These are phyloP conservation scores for Trichogramma evanescens DNA, from an alignment of 2,888 invertebrate species.

Conservation along the genomic window DNA sequence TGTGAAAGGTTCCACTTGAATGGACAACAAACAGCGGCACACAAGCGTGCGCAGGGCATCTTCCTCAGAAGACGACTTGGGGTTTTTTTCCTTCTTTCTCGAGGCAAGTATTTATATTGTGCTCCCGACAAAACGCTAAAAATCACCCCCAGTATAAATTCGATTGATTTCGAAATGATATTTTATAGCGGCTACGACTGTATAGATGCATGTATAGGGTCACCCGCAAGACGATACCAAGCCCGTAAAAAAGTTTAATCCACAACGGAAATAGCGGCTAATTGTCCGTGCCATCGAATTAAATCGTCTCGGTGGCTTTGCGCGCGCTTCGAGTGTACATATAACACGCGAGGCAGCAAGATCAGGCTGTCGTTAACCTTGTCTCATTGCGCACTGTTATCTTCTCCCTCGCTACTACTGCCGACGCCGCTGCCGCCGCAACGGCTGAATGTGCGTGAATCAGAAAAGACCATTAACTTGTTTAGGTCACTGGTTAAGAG, in stretches of 20 bases:
- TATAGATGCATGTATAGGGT: no score
- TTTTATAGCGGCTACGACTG: no score
- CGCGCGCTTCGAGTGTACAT: no score
- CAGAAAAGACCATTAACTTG: conserved; percentile 20
- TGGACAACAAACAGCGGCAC: conserved; percentile 16
- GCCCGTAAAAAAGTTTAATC: conserved; percentile 11
- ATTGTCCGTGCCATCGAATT: conserved; percentile 19
- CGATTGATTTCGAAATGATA: no score
- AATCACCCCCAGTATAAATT: no score
- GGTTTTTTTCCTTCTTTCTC: no score
- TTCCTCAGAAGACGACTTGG: no score
- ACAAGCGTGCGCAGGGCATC: neutral
- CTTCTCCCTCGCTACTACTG: no score
- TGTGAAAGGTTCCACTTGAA: conserved; percentile 1
- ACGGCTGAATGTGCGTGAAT: conserved; percentile 4
- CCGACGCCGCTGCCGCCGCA: no score
- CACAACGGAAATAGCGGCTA: conserved; percentile 13
- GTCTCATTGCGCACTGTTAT: neutral
- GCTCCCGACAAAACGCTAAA: no score
- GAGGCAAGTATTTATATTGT: no score
- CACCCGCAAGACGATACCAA: no score
- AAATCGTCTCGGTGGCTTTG: conserved; percentile 2
- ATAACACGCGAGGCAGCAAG: conserved; percentile 9
- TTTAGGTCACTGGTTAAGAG: neutral
- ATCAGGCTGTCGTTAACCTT: conserved; percentile 20